Evolutionary conservation across 2,113 vertebrate genomes (phyloP).

Genomic region (Pontoporia blainvillei): DNA sequence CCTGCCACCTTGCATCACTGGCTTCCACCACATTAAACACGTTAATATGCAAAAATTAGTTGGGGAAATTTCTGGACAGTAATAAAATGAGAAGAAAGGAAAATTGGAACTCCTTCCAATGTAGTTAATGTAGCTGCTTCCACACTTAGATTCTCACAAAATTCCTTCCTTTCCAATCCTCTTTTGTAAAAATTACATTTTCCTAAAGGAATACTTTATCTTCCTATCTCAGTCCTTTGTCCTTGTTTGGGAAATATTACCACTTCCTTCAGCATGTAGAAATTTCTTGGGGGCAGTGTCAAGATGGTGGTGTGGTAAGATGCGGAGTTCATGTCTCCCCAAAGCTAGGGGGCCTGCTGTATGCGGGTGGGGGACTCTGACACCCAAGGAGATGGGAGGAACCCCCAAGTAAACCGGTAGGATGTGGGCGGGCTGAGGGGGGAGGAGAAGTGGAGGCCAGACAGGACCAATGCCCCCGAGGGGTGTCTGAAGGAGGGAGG

Average conservation of each 20-base stretch:
- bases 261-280: neutral
- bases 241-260: neutral
- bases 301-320: too few species aligned
- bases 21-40: neutral
- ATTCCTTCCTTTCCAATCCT: neutral
- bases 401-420: too few species aligned
- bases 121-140: neutral
- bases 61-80: neutral
- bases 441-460: too few species aligned
- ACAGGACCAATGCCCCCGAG: fast-evolving
- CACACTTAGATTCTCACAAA: neutral
- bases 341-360: too few species aligned
- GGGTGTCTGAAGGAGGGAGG: too few species aligned
- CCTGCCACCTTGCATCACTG: neutral
- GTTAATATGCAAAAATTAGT: neutral
- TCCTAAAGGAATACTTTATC: neutral
- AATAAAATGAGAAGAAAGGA: neutral
- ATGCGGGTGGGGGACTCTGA: too few species aligned
- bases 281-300: neutral
- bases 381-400: too few species aligned
- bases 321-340: too few species aligned
- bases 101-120: neutral
- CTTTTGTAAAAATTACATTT: neutral
- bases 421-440: too few species aligned
- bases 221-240: neutral